phyloP scores from a whole-genome alignment of 2,113 vertebrate species.

The Brachyhypopomus occidentalis region DNA sequence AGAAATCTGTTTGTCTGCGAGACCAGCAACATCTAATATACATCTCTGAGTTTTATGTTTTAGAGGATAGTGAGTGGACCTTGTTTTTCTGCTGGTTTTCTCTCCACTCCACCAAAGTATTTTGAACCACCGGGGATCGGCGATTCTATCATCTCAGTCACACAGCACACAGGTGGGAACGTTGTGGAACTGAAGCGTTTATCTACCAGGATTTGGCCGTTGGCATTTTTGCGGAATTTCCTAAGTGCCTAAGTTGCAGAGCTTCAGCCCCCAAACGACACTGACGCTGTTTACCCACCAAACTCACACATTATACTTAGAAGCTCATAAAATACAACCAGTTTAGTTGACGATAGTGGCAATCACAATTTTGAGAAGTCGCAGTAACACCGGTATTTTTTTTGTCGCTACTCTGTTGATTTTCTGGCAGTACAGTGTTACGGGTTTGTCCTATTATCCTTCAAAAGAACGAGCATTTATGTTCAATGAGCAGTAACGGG shows the following conservation, averaged over 20 bases:
- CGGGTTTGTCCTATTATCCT: neutral
- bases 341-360: neutral
- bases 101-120: neutral
- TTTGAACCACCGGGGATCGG: neutral
- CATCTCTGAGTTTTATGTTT: neutral
- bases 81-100: neutral
- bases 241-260: neutral
- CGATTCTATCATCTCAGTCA: too few relatives aligned
- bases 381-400: neutral
- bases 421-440: neutral
- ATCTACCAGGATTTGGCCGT: neutral
- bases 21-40: neutral
- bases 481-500: neutral
- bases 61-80: neutral
- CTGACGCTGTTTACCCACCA: neutral
- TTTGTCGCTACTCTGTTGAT: neutral
- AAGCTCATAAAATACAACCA: neutral
- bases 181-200: neutral
- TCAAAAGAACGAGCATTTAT: neutral
- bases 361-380: neutral
- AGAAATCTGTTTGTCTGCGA: neutral
- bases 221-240: neutral
- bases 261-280: neutral
- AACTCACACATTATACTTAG: neutral
- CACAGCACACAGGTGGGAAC: neutral